These are phyloP conservation scores for Melieria crassipennis DNA, from an alignment of 2,888 invertebrate species.

Conservation along the genomic window DNA sequence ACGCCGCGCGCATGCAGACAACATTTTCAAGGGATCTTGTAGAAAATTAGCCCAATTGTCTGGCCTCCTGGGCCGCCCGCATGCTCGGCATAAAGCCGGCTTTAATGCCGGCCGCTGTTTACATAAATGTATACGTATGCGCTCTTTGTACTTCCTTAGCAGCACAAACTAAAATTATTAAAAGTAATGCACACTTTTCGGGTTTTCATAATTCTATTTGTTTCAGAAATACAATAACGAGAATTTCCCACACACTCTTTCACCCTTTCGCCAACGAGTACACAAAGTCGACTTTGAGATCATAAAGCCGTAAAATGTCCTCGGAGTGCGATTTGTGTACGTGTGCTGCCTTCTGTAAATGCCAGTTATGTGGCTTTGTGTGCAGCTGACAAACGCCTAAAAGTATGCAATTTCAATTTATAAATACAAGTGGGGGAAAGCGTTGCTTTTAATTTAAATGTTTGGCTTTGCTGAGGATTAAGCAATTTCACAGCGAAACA, in stretches of 20 bases:
- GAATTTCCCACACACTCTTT: no score
- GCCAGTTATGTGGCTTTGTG: background rate
- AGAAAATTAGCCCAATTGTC: slow-evolving; percentile 14
- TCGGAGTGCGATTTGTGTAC: slow-evolving; percentile 9
- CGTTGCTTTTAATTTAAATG: no score
- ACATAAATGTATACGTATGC: background rate
- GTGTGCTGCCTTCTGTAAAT: background rate
- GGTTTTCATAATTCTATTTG: background rate
- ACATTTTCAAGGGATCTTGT: slow-evolving; percentile 20
- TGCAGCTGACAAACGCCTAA: slow-evolving; percentile 1
- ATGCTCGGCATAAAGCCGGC: no score
- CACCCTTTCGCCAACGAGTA: no score
- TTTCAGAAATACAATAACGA: slow-evolving; percentile 11
- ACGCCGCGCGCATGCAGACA: background rate
- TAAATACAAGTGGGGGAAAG: no score
- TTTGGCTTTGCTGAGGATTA: no score
- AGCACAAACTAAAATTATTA: slow-evolving; percentile 4
- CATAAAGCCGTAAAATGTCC: slow-evolving; percentile 8
- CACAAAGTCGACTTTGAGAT: no score
- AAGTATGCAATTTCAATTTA: slow-evolving; percentile 1
- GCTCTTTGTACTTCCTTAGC: background rate
- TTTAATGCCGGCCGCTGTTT: background rate
- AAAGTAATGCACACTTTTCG: background rate
- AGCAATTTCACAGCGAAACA: no score
- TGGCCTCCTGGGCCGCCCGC: no score